These are phyloP conservation scores for Paramormyrops hopkinsi DNA, from an alignment of 2,797 vertebrate species.

Conservation along the genomic window DNA sequence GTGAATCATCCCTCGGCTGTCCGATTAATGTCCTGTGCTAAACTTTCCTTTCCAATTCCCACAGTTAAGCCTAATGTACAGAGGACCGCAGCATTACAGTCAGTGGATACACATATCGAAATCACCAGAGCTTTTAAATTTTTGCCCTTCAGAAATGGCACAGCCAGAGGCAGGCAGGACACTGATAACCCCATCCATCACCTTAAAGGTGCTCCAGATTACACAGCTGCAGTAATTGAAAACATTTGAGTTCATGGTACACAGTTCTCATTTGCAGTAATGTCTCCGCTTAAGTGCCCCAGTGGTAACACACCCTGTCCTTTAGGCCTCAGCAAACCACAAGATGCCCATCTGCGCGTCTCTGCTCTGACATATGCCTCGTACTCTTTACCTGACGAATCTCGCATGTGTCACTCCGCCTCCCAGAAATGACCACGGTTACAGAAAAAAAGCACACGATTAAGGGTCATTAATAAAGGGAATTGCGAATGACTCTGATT, in stretches of 20 bases:
- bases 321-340: not conserved
- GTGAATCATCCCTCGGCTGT: not conserved
- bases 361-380: not conserved
- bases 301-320: not conserved
- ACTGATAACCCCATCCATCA: constrained; percentile 1
- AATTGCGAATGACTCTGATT: not conserved
- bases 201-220: not conserved
- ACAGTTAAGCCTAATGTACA: not conserved
- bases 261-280: constrained; percentile 4
- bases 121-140: not conserved
- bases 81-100: not conserved
- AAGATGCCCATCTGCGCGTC: not conserved
- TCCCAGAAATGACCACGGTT: not conserved
- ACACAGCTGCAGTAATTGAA: constrained; percentile 13
- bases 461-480: not conserved
- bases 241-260: constrained; percentile 11
- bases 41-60: not conserved
- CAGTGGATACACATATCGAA: not conserved
- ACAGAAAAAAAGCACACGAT: not conserved
- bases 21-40: constrained; percentile 10
- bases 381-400: not conserved
- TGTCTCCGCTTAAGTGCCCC: not conserved
- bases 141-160: not conserved
- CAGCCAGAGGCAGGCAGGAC: not conserved
- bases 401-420: not conserved